These are phyloP conservation scores for Felis catus DNA, from an alignment of 2,113 vertebrate genomes.

Conservation along the genomic window DNA sequence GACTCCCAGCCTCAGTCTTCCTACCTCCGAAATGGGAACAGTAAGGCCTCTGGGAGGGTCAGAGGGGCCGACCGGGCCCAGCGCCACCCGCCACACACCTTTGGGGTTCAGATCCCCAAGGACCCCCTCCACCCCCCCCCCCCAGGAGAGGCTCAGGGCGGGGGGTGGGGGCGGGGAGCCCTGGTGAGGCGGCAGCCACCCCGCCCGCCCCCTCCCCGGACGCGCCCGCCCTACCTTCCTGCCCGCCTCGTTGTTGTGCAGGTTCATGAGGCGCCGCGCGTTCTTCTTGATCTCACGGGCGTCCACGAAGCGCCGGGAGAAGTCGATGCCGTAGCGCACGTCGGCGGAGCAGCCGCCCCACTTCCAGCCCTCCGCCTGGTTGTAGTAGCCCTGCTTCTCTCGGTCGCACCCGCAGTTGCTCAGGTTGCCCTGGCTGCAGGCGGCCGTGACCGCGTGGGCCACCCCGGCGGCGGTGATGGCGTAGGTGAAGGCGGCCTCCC, in stretches of 20 bases:
- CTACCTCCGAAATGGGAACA: not conserved
- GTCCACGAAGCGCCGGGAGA: conserved; percentile 97
- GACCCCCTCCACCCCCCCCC: not conserved
- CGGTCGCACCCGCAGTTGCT: conserved; percentile 99
- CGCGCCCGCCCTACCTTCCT: conserved; percentile 90
- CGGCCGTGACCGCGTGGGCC: conserved; percentile 95
- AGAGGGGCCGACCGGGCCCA: not conserved
- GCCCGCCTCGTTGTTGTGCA: conserved; percentile 99
- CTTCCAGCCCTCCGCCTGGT: conserved; percentile 98
- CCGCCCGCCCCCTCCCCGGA: not conserved
- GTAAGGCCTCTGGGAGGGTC: not conserved
- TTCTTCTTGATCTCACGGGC: conserved; percentile 98
- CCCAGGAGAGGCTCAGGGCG: not conserved
- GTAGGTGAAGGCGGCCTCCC: conserved; percentile 98
- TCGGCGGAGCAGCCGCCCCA: conserved; percentile 99
- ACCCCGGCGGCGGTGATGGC: conserved; percentile 98
- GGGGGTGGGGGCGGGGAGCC: not conserved
- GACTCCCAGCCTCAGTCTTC: not conserved
- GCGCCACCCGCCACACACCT: not conserved
- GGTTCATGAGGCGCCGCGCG: conserved; percentile 97
- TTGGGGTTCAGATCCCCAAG: rapidly evolving
- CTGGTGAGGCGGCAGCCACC: rapidly evolving
- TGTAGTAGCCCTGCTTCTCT: conserved; percentile 98
- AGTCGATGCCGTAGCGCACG: conserved; percentile 97
- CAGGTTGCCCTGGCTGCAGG: conserved; percentile 98